phyloP scores from a whole-genome alignment of 2,113 vertebrate genomes.

The Calyptomena viridis region DNA sequence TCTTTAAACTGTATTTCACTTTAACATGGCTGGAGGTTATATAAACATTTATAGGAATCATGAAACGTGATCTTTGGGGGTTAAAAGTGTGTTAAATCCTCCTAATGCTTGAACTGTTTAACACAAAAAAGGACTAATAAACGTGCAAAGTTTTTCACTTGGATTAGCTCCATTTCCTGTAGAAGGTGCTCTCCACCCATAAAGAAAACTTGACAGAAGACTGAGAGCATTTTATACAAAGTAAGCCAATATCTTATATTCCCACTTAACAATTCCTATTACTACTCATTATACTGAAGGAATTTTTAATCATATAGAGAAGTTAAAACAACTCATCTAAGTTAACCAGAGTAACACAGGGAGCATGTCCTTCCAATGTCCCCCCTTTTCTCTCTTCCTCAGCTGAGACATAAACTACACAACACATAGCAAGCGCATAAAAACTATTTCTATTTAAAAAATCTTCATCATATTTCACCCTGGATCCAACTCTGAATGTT shows the following conservation, averaged over 20 bases:
- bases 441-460: constrained; percentile 18
- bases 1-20: constrained; percentile 39
- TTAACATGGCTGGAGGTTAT: constrained; percentile 66
- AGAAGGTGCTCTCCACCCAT: constrained; percentile 69
- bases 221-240: not conserved
- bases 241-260: not conserved
- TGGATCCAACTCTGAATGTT: not conserved
- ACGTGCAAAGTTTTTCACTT: constrained; percentile 48
- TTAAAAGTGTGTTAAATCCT: constrained; percentile 61
- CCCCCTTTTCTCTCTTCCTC: not conserved
- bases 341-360: not conserved
- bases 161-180: constrained; percentile 68
- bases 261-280: not conserved
- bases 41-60: constrained; percentile 63
- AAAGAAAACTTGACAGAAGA: constrained; percentile 65
- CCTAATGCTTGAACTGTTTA: constrained; percentile 59
- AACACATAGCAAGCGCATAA: not conserved
- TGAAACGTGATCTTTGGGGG: constrained; percentile 67
- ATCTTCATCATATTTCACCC: not conserved
- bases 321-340: not conserved
- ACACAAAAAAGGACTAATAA: constrained; percentile 58
- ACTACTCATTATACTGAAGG: not conserved
- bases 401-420: not conserved
- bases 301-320: not conserved
- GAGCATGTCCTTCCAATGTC: not conserved